Evolutionary conservation across 2,113 vertebrate genomes (phyloP).

Genomic region (Gracilinanus agilis): DNA sequence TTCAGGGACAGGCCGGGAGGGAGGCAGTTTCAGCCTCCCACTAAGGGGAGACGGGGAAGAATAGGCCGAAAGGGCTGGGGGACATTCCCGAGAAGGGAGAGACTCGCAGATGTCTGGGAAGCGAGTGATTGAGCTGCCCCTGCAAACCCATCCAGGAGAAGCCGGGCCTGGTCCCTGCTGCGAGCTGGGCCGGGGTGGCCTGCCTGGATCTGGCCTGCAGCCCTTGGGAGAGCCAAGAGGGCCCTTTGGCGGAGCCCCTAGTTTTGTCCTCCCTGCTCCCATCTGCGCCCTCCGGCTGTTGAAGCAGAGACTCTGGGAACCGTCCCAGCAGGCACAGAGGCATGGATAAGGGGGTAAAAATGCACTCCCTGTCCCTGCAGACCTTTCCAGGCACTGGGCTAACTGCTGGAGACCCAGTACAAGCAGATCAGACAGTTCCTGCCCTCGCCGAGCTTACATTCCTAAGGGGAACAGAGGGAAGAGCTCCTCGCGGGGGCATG

Average conservation of each 20-base stretch:
- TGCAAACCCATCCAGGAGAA: background rate
- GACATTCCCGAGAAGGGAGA: background rate
- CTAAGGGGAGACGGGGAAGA: conserved; percentile 12
- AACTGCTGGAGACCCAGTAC: background rate
- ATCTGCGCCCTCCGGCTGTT: background rate
- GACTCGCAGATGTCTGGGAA: background rate
- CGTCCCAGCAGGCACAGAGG: background rate
- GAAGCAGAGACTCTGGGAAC: conserved; percentile 22
- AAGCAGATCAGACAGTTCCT: background rate
- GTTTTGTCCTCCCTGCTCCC: conserved; percentile 23
- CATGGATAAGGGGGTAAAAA: background rate
- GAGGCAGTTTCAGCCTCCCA: conserved; percentile 17
- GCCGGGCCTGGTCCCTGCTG: background rate
- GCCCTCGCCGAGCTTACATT: background rate
- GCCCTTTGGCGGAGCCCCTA: background rate
- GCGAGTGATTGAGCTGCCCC: background rate
- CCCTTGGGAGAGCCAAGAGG: conserved; percentile 52
- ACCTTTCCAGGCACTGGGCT: background rate
- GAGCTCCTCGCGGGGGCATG: too few species aligned
- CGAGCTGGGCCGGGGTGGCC: background rate
- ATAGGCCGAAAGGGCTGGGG: background rate
- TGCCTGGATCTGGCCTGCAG: conserved; percentile 2
- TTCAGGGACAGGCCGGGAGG: background rate
- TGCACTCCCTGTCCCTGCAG: background rate
- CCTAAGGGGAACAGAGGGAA: background rate